phyloP scores from a whole-genome alignment of 2,888 invertebrate species.

The Odontocerum albicorne region DNA sequence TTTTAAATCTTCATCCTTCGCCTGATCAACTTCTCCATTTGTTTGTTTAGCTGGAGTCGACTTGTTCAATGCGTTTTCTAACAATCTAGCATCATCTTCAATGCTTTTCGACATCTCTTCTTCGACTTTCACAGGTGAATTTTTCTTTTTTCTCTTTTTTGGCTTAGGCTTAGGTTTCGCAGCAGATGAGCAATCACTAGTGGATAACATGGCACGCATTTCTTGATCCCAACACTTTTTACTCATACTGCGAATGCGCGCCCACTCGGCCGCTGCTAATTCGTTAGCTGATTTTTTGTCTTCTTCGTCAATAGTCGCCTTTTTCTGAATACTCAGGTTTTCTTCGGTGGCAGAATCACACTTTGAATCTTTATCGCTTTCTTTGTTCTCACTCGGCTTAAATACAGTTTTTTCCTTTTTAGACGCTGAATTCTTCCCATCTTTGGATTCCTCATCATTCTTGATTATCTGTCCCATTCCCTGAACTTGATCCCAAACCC shows the following conservation, averaged over 20 bases:
- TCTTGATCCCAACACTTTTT: constrained; percentile 24
- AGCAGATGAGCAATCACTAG: background rate
- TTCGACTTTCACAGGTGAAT: constrained; percentile 7
- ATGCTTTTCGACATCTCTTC: constrained; percentile 18
- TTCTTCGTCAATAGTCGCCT: constrained; percentile 18
- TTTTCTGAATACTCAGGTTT: background rate
- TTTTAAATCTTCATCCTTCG: background rate
- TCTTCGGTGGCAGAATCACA: background rate
- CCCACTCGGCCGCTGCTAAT: constrained; percentile 41
- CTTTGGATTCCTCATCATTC: constrained; percentile 12
- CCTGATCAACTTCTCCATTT: background rate
- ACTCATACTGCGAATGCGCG: constrained; percentile 39
- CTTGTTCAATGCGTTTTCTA: constrained; percentile 20
- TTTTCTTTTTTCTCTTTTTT: constrained; percentile 18
- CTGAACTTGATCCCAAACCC: constrained; percentile 33
- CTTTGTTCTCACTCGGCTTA: background rate
- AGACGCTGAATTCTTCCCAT: background rate
- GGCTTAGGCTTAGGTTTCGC: background rate
- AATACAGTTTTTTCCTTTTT: background rate
- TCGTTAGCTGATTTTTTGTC: constrained; percentile 40
- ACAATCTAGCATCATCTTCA: constrained; percentile 17
- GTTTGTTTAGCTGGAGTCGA: constrained; percentile 2
- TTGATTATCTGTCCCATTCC: constrained; percentile 26
- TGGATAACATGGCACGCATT: constrained; percentile 3
- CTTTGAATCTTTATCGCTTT: background rate